Conservation (phyloP, 2,888 invertebrate genomes). For the Dicyrtomina minuta region DNA sequence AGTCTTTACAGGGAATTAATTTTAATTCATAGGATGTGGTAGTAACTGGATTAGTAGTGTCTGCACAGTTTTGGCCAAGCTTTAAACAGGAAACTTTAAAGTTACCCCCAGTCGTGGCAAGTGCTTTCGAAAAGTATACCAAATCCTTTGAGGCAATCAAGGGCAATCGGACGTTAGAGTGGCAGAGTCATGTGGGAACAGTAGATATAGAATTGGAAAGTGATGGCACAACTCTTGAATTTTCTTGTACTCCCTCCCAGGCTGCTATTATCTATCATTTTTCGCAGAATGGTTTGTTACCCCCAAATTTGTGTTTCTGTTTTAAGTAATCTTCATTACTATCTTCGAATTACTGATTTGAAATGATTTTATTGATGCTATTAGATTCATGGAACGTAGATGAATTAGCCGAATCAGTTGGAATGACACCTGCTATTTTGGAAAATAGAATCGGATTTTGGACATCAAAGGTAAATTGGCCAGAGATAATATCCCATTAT, state of each 20-base stretch:
- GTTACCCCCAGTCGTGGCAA: slow-evolving; percentile 75
- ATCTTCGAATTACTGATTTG: too few relatives aligned
- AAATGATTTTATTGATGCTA: too few relatives aligned
- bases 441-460: slow-evolving; percentile 87
- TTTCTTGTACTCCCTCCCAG: slow-evolving; percentile 88
- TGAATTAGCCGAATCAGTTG: slow-evolving; percentile 79
- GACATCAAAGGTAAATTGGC: slow-evolving; percentile 72
- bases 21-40: slow-evolving; percentile 61
- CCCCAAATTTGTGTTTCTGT: neutral
- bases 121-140: slow-evolving; percentile 81
- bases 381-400: slow-evolving; percentile 80
- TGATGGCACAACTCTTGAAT: slow-evolving; percentile 73
- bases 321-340: slow-evolving; percentile 12
- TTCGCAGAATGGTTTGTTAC: slow-evolving; percentile 71
- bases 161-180: slow-evolving; percentile 84
- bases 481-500: too few relatives aligned
- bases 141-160: slow-evolving; percentile 84
- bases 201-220: slow-evolving; percentile 88
- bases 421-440: slow-evolving; percentile 81
- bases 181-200: slow-evolving; percentile 91
- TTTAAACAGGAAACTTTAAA: slow-evolving; percentile 92
- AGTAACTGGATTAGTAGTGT: slow-evolving; percentile 85
- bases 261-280: slow-evolving; percentile 93
- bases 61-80: slow-evolving; percentile 97
- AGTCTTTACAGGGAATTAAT: neutral